Base-by-base conservation (phyloP, 2,888 invertebrate genomes). In the Sycophila texana region DNA sequence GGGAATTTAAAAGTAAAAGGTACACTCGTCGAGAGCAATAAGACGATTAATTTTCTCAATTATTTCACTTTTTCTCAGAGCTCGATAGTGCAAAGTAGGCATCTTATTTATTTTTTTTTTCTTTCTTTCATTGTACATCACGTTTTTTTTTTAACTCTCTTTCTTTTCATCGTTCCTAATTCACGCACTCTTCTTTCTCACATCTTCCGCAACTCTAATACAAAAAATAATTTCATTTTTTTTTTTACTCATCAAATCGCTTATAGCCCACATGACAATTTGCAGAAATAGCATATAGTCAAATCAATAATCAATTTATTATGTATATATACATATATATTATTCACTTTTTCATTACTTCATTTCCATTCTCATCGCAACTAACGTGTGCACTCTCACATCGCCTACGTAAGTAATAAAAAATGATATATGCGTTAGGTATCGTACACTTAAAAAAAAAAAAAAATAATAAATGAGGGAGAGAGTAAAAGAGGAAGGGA, bases 281-380 rank as follows among this genome's bases (percentile, higher is more conserved):
- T 86, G 87, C 85, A 86, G 87, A 89, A 39, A 88, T 83, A 85
- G 85, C 85, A 55, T 74, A n/a, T n/a, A n/a, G 61, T 68, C 63
- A 73, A 81, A 79, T 74, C 72, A 79, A 77, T 79, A 61, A 77
- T 79, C 74, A 60, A 72, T 77, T 80, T 49, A 75, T 81, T 81
- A 76, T 79, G 79, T 81, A 79, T 82, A 82, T 81, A 81, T 82
- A 81, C 78, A 82, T 80, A 82, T 30, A 30, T 73, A 72, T 74
- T 74, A 73, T 75, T 76, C 61, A 75, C 49, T 79, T 74, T 70
- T 72, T 73, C 14, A 68, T 58, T 60, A 47, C 18, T 74, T 78
- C 72, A 74, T 78, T 74, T 82, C 67, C 84, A 86, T 82, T 83
- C 39, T 85, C 20, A 74, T 78, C 66, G 71, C 55, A 81, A 77